These are phyloP conservation scores for Megalurothrips usitatus DNA, from an alignment of 2,888 invertebrate species.

Conservation along the genomic window DNA sequence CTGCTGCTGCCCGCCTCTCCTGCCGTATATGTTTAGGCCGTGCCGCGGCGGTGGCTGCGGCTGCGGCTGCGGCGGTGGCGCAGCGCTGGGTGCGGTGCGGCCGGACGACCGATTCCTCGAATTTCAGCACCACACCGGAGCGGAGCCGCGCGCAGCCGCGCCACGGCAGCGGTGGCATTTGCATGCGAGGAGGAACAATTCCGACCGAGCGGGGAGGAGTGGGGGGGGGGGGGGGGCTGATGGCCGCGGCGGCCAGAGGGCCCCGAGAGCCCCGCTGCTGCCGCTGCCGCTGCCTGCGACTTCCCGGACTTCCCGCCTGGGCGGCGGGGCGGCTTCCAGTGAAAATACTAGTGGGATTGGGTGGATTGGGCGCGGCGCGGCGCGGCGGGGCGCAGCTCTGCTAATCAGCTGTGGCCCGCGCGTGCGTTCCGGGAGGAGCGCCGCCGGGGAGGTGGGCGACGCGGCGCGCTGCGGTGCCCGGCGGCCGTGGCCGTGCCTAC, in stretches of 20 bases:
- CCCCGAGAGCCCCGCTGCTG: too few relatives aligned
- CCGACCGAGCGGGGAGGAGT: neutral
- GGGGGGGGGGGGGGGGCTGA: neutral
- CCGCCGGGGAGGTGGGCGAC: neutral
- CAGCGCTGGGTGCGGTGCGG: neutral
- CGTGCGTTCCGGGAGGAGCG: neutral
- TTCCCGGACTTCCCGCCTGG: too few relatives aligned
- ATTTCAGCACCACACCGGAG: neutral
- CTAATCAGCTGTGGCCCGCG: too few relatives aligned
- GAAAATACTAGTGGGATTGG: too few relatives aligned
- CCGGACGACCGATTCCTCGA: slow-evolving; percentile 19
- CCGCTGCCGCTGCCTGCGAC: too few relatives aligned
- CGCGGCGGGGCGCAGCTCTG: too few relatives aligned
- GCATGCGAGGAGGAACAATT: slow-evolving; percentile 19
- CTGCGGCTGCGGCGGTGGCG: neutral
- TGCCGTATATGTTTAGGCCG: too few relatives aligned
- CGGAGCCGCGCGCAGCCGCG: neutral
- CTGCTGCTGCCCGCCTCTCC: neutral
- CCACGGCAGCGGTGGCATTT: neutral
- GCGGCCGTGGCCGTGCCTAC: neutral
- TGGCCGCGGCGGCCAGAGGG: too few relatives aligned
- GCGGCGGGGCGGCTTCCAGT: too few relatives aligned
- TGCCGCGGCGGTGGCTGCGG: neutral
- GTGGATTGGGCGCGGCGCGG: too few relatives aligned
- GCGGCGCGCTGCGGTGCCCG: neutral